These are phyloP conservation scores for Anguilla obscura DNA, from an alignment of 2,797 vertebrate species.

Conservation along the genomic window DNA sequence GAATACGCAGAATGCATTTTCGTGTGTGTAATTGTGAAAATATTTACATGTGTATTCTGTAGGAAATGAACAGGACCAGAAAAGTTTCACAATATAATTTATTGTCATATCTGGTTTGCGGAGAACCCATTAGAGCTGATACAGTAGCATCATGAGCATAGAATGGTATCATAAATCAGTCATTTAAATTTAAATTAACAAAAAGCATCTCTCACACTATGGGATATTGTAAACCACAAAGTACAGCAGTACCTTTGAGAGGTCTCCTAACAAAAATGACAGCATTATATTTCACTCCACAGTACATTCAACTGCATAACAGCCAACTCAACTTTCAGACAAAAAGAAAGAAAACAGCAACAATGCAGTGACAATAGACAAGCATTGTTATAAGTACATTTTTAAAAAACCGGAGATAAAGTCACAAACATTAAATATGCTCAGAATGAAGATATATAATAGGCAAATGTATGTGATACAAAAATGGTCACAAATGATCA, in stretches of 20 bases:
- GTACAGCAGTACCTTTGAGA: no score
- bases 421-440: neutral
- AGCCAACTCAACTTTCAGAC: neutral
- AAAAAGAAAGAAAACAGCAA: neutral
- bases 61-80: neutral
- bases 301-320: neutral
- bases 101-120: neutral
- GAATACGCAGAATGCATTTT: neutral
- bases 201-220: neutral
- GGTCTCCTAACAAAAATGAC: neutral
- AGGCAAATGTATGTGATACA: neutral
- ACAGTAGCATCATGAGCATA: no score
- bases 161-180: neutral
- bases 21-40: neutral
- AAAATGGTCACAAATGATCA: neutral
- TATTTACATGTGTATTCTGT: neutral
- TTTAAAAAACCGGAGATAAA: neutral
- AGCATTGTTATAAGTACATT: neutral
- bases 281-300: neutral
- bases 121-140: no score
- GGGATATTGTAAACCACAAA: neutral
- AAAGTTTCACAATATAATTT: neutral
- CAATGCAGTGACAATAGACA: neutral
- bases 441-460: neutral
- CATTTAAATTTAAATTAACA: neutral